A percentile compares a stretch with the other conserved stretches of the same genome.
Conservation (phyloP, 2,888 invertebrate genomes). For the Tholera decimalis region DNA sequence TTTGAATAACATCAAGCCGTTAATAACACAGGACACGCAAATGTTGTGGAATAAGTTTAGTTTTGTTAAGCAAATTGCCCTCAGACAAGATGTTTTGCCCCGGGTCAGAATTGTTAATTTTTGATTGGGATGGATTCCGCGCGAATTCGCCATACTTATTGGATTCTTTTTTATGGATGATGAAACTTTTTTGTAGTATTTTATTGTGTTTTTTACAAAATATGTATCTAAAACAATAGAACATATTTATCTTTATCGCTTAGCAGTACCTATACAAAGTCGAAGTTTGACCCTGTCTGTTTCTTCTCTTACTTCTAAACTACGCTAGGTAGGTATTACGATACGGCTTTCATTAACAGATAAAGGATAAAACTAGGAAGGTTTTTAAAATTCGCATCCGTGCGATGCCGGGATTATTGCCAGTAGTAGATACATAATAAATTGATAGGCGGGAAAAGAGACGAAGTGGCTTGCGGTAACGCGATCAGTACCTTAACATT, state of each 20-base stretch:
- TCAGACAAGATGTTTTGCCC: slow-evolving; percentile 72
- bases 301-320: no score
- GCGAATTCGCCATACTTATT: slow-evolving; percentile 54
- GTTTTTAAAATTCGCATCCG: no score
- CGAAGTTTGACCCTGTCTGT: no score
- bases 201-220: slow-evolving; percentile 1
- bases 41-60: slow-evolving; percentile 72
- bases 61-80: slow-evolving; percentile 76
- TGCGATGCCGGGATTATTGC: no score
- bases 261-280: no score
- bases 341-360: no score
- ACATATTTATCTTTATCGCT: no score
- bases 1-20: slow-evolving; percentile 69
- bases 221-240: no score
- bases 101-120: slow-evolving; percentile 73
- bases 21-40: slow-evolving; percentile 79
- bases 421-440: no score
- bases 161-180: slow-evolving; percentile 26
- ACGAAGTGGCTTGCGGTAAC: not conserved
- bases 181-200: not conserved
- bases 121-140: slow-evolving; percentile 64
- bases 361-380: no score
- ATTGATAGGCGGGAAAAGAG: not conserved
- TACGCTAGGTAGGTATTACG: no score
- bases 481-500: no score